Base-by-base conservation (phyloP, 2,797 vertebrate species). In the Pagetopsis macropterus region DNA sequence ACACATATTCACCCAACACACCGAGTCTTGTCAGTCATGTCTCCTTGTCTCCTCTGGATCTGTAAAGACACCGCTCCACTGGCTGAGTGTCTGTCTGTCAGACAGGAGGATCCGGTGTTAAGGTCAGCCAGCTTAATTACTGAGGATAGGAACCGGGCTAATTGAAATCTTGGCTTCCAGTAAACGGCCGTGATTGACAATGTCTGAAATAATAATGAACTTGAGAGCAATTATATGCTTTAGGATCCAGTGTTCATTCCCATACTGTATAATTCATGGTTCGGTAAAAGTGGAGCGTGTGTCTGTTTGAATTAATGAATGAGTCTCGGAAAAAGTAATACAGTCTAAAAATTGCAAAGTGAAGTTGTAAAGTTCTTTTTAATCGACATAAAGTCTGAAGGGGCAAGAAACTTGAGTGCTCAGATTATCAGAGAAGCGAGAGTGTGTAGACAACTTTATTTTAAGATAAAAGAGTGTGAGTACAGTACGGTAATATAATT, bases 61-160 rank as follows among this genome's bases (percentile, higher is more conserved):
- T 72, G 73, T 74, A 70, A 79, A 82, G 85, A 76, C 79, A 75
- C 73, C 45, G 79, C 85, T 89, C 75, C 76, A 78, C 54, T 89
- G 86, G 86, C 81, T 68, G 76, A 78, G 67, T 78, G 69, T 70
- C 78, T 76, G 74, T 52, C 78, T 76, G 74, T 52, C 82, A 83
- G 84, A 88, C 89, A 87, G 84, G 73, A 85, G 83, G 88, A 93
- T 91, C 86, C 75, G 15, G 84, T 92, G 89, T 87, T 90, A 90
- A 93, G 90, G 92, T 93, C 91, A 93, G 81, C 81, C 62, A 54
- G 70, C 87, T 90, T 93, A 90, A 93, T 92, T 92, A 92, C 87
- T 80, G 75, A 72, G 86, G 78, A 89, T 89, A 86, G 89, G 66
- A 82, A 86, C 67, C 71, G 72, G 72, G 82, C 86, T 91, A 91